These are phyloP conservation scores for Drosophila tani DNA, from an alignment of 1,140 invertebrate genomes.

Conservation along the genomic window DNA sequence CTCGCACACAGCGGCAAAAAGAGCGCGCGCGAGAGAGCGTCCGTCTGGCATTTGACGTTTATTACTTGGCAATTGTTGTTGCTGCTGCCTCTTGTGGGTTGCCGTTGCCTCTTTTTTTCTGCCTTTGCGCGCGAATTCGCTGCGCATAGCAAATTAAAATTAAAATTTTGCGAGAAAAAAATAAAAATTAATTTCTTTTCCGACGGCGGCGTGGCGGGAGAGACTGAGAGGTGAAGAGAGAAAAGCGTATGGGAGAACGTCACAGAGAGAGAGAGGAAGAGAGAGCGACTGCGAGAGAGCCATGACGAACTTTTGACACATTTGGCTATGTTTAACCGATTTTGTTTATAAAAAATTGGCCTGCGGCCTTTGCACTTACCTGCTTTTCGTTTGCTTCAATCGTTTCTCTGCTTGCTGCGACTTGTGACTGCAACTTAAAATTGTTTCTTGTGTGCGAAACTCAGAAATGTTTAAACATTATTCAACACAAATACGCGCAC, in stretches of 20 bases:
- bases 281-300: conserved; percentile 17
- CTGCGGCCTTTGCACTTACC: conserved; percentile 57
- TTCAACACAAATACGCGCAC: conserved; percentile 70
- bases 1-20: conserved; percentile 24
- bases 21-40: conserved; percentile 39
- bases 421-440: conserved; percentile 51
- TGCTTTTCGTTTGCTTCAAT: conserved; percentile 36
- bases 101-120: conserved; percentile 43
- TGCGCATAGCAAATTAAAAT: conserved; percentile 80
- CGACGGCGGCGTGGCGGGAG: conserved; percentile 47
- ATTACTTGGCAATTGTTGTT: conserved; percentile 64
- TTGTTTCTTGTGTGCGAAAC: conserved; percentile 57
- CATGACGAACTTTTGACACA: conserved; percentile 65
- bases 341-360: conserved; percentile 66
- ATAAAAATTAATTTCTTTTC: conserved; percentile 57
- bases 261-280: conserved; percentile 3
- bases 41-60: conserved; percentile 78
- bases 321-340: conserved; percentile 34
- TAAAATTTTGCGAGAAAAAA: conserved; percentile 59
- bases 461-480: conserved; percentile 75
- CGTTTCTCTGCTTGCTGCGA: conserved; percentile 26
- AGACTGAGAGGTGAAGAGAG: conserved; percentile 5
- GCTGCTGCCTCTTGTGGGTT: conserved; percentile 28
- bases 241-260: conserved; percentile 2
- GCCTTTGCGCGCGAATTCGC: conserved; percentile 72